Conservation (phyloP, 2,888 invertebrate genomes). For the Hypomecis punctinalis region DNA sequence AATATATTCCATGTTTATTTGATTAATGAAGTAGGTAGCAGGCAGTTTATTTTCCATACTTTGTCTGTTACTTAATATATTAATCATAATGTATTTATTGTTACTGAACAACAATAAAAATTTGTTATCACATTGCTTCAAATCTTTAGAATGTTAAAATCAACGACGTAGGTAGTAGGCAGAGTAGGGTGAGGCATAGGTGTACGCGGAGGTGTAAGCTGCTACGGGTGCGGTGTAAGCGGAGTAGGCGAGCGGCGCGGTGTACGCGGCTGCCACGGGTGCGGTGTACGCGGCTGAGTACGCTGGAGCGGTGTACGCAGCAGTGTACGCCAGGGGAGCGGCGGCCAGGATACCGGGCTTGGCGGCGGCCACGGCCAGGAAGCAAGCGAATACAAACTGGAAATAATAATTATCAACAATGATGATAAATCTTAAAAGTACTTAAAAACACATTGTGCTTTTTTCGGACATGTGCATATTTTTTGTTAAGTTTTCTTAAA, state of each 20-base stretch:
- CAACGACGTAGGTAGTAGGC: conserved; percentile 48
- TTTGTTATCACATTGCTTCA: too few species aligned
- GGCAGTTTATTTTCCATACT: conserved; percentile 43
- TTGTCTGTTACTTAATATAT: too few species aligned
- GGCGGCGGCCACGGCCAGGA: conserved; percentile 78
- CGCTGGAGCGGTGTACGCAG: conserved; percentile 59
- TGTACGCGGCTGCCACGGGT: conserved; percentile 59
- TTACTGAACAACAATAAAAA: too few species aligned
- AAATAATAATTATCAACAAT: conserved; percentile 40
- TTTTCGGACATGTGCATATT: too few species aligned
- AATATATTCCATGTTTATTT: neutral
- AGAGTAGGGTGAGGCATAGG: conserved; percentile 58
- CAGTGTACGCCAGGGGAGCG: conserved; percentile 57
- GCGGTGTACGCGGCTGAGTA: conserved; percentile 51
- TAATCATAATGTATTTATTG: too few species aligned
- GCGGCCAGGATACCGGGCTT: conserved; percentile 69
- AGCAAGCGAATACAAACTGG: conserved; percentile 77
- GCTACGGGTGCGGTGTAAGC: conserved; percentile 60
- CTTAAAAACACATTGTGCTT: too few species aligned
- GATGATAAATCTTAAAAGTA: too few species aligned
- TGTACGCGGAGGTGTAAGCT: conserved; percentile 56
- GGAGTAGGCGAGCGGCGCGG: conserved; percentile 59
- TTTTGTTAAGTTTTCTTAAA: too few species aligned
- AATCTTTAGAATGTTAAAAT: neutral
- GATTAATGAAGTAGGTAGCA: conserved; percentile 45